Conservation (phyloP, 2,888 invertebrate genomes). For the Steromphala cineraria region DNA sequence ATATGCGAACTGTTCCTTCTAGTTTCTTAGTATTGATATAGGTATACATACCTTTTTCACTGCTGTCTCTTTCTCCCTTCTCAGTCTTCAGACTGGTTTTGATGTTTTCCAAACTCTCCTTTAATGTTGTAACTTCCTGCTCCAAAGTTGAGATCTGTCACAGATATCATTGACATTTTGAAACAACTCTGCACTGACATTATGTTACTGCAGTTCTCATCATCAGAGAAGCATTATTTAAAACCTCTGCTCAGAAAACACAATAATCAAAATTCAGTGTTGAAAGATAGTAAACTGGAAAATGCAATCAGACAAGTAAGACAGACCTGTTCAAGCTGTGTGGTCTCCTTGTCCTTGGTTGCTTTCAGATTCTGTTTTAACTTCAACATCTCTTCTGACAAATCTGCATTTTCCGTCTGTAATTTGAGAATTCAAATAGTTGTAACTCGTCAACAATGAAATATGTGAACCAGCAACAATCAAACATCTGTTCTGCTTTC, state of each 20-base stretch:
- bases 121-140: slow-evolving; percentile 34
- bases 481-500: too few species aligned
- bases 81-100: slow-evolving; percentile 37
- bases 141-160: slow-evolving; percentile 19
- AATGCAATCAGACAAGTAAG: background rate
- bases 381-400: slow-evolving; percentile 10
- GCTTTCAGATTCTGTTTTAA: slow-evolving; percentile 7
- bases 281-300: background rate
- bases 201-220: too few species aligned
- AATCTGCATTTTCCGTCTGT: background rate
- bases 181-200: too few species aligned
- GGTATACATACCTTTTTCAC: slow-evolving; percentile 39
- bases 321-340: slow-evolving; percentile 21
- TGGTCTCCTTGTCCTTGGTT: background rate
- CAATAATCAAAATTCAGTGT: too few species aligned
- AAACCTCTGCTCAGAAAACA: too few species aligned
- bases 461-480: too few species aligned
- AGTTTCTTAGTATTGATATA: too few species aligned
- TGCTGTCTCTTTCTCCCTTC: slow-evolving; percentile 34
- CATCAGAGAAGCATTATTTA: too few species aligned
- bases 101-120: slow-evolving; percentile 36
- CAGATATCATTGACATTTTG: background rate
- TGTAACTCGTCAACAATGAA: too few species aligned
- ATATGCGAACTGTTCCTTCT: background rate
- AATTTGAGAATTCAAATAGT: background rate